Evolutionary conservation across 2,797 vertebrate species (phyloP), one percentile per base, ranked within the genome.

Genomic region (Gastrophryne carolinensis): DNA sequence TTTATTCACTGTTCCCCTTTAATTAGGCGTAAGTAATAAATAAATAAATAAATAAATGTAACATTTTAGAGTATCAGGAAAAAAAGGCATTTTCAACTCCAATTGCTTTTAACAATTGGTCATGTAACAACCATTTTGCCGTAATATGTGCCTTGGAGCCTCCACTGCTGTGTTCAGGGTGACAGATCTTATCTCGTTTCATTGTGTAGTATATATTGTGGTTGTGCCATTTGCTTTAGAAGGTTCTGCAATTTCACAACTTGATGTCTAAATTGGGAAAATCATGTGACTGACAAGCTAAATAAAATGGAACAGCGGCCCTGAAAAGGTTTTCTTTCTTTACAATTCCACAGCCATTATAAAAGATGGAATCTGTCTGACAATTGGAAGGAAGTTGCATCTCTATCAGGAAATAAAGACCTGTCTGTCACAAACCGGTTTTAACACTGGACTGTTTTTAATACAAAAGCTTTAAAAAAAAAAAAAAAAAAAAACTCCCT

Each of bases 351-450:
- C 41, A 58, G 66, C 68, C 75, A 78, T 78, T 78, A 78, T 41
- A 78, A 60, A 65, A 66, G 75, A 78, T 78, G 60, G 75, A 78
- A 78, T 66, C 61, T 78, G 75, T 78, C 75, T 58, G 75, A 66
- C 68, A 66, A 66, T 66, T 17, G 41, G 68, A 62, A 78, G 70
- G 30, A 66, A 72, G 53, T 60, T 64, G 37, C 53, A 66, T 60
- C 53, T 78, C 75, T 57, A 72, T 72, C 52, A 72, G 61, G 66
- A 30, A 77, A 65, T 71, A 71, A 77, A 77, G 65, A 58, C 68
- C 24, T 66, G 50, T 78, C 67, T 60, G 75, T 78, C 75, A 60
- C 52, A 64, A 29, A 26, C 17, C 21, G 32, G 39, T 60, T 50
- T 66, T 23, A 60, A 47, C 37, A 60, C 49, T 17, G 56, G 37